These are phyloP conservation scores for Lacerta bilineata DNA, from an alignment of 2,797 vertebrate species.

Conservation along the genomic window DNA sequence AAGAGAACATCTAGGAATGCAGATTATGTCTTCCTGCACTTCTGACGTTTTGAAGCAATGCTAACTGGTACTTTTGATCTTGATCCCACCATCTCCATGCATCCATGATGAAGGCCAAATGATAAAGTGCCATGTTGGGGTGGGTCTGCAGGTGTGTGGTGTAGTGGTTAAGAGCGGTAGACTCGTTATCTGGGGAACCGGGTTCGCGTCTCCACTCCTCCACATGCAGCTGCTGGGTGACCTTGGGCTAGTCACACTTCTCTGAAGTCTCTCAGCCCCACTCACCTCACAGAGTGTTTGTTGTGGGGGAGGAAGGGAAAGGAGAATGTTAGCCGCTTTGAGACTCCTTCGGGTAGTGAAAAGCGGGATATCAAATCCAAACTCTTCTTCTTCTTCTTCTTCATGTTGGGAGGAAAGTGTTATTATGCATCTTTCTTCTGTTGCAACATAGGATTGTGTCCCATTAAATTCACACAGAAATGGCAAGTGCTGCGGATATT, in stretches of 20 bases:
- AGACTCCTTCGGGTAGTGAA: too few species aligned
- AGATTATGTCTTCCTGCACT: background rate
- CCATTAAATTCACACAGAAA: background rate
- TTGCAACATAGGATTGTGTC: background rate
- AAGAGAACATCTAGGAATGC: background rate
- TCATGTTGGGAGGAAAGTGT: background rate
- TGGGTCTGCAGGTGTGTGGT: background rate
- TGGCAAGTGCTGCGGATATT: conserved; percentile 11
- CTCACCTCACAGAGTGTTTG: too few species aligned
- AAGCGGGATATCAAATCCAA: too few species aligned
- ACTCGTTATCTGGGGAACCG: too few species aligned
- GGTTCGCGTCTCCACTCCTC: too few species aligned
- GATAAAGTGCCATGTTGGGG: background rate
- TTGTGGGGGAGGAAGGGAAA: too few species aligned
- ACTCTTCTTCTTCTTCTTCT: too few species aligned
- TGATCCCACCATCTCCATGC: background rate
- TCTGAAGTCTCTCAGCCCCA: too few species aligned
- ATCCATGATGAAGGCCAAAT: background rate
- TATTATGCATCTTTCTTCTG: background rate
- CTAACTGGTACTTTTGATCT: conserved; percentile 15
- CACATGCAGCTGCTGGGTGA: too few species aligned
- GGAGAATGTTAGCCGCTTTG: too few species aligned
- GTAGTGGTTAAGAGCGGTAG: too few species aligned
- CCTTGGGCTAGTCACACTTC: too few species aligned
- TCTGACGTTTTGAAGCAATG: conserved; percentile 3